Evolutionary conservation across 2,797 vertebrate species (phyloP), one percentile per base, ranked within the genome.

Genomic region (Bovichtus variegatus): DNA sequence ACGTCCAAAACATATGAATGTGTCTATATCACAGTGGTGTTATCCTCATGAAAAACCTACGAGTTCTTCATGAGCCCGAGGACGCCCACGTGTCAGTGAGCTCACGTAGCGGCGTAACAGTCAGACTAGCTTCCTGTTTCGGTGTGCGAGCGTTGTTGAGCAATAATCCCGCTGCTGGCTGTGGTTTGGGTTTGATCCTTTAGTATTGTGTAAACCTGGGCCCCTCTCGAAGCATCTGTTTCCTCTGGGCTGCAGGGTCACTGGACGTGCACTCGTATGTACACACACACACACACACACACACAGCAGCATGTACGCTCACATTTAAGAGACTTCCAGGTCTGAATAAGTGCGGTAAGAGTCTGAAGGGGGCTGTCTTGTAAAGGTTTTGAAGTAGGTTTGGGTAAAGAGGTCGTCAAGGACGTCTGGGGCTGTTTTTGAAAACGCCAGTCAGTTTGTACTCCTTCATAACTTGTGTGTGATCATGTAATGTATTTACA

Each of bases 211-310:
- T 79, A 87, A 86, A 68, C 69, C 19, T 21, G 9, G 9, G 47
- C 64, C 44, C 11, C 77, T 80, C 60, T 46, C 44, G 72, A 46
- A 87, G 83, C 83, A 88, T 89, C 88, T 84, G 89, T 86, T 91
- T 91, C 87, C 86, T 88, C 53, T 74, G 63, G 62, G 68, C 79
- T 43, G 58, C 70, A 23, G 74, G 76, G 81, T 80, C 76, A 34
- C 0, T 34, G 62, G 41, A 73, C 70, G 57, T 0, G 8, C n/a
- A 46, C 19, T 53, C 34, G 64, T 40, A 58, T 62, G 62, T 7
- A 47, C 29, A 31, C 43, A 49, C 46, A 54, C 54, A 47, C 16
- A 23, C 16, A 58, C 55, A 49, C 23, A 11, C 50, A 59, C 41
- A 53, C 59, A 44, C 18, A 21, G 6, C 13, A 5, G 18, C 60